These are phyloP conservation scores for Spilogale gracilis DNA, from an alignment of 2,113 vertebrate species.

Conservation along the genomic window DNA sequence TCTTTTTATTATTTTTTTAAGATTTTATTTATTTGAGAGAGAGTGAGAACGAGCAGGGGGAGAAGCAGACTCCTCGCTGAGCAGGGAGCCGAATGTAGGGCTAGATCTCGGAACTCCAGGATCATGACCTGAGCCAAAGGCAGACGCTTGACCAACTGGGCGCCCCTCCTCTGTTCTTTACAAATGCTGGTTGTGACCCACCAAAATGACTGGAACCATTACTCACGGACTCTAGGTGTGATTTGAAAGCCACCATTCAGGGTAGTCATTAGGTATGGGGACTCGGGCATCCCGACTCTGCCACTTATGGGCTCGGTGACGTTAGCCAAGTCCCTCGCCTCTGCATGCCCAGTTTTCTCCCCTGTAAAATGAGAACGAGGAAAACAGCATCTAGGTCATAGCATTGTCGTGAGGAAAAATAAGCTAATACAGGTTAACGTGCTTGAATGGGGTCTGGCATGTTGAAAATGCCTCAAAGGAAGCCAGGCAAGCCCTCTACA, in stretches of 20 bases:
- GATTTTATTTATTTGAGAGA: too few relatives aligned
- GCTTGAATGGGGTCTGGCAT: background rate
- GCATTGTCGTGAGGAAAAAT: background rate
- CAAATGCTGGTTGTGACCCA: background rate
- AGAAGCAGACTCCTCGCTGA: too few relatives aligned
- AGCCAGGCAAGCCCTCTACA: background rate
- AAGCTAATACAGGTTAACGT: accelerated
- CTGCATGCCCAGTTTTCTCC: background rate
- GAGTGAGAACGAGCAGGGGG: too few relatives aligned
- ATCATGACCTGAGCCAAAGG: too few relatives aligned
- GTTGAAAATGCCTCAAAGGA: accelerated
- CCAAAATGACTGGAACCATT: background rate
- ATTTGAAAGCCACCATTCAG: accelerated
- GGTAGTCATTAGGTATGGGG: too few relatives aligned
- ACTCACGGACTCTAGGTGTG: accelerated
- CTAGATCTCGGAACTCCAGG: too few relatives aligned
- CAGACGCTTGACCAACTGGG: too few relatives aligned
- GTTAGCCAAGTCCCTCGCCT: background rate
- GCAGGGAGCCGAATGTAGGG: too few relatives aligned
- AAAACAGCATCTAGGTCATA: background rate
- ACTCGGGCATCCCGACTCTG: accelerated
- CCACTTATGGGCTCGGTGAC: background rate
- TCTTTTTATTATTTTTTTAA: background rate
- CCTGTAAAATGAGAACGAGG: background rate
- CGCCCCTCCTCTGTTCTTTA: background rate